Evolutionary conservation across 2,113 vertebrate genomes (phyloP), one percentile per base, ranked within the genome.

Genomic region (Cairina moschata): DNA sequence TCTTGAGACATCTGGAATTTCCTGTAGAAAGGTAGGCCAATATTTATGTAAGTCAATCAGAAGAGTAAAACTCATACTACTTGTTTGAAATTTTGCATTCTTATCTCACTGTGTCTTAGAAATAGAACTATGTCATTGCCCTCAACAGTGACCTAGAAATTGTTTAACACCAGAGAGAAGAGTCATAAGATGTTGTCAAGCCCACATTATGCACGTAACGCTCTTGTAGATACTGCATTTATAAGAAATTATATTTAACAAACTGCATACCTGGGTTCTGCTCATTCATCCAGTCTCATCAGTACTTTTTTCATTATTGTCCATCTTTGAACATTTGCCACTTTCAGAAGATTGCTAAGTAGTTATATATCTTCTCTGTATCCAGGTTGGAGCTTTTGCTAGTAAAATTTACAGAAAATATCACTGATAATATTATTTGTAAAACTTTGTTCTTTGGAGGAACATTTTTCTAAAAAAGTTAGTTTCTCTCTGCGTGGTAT

Each of bases 1-100:
- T 79, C 90, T 83, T 58, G 77, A 90, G 42, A 34, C 71, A 83
- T 76, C 84, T 91, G 71, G 73, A 91, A 63, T 91, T 85, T 88
- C 74, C 63, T 85, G 29, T 38, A 36, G 80, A 88, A 85, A 94
- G 91, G 78, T 93, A 77, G 65, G 75, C 38, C 78, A 60, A 4
- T 86, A 38, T 78, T 96, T 90, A 22, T 38, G n/a, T 84, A 79
- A 86, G 76, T 68, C 69, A 73, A 36, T 3, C 28, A 91, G 78
- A 88, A 65, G 26, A 38, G 25, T 54, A 44, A 56, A 91, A 40
- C 21, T 82, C 44, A 22, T 14, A 11, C 42, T 78, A n/a, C 9
- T 34, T 84, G 16, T 87, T 73, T 54, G 75, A 71, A 5, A 14
- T n/a, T 65, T 56, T 79, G 48, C 36, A 13, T 84, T 92, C 68